Evolutionary conservation across 2,797 vertebrate genomes (phyloP).

Genomic region (Semotilus atromaculatus): DNA sequence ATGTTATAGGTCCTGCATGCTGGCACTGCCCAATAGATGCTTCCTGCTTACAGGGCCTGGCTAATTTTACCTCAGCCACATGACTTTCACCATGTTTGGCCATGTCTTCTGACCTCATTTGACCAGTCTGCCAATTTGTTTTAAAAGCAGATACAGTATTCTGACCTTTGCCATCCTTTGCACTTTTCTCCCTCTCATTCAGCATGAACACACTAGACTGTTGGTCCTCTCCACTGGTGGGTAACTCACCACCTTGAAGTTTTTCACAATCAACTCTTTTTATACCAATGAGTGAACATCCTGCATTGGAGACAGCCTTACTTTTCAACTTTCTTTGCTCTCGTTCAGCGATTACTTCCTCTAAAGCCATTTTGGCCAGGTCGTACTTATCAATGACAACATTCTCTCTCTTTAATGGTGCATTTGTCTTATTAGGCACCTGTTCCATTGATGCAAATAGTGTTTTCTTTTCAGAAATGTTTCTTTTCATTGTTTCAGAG

Average conservation of each 20-base stretch:
- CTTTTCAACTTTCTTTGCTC: slow-evolving; percentile 70
- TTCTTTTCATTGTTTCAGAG: slow-evolving; percentile 75
- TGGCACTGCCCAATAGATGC: slow-evolving; percentile 49
- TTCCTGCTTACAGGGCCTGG: slow-evolving; percentile 56
- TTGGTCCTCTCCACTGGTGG: slow-evolving; percentile 46
- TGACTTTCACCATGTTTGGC: slow-evolving; percentile 59
- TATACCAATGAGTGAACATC: slow-evolving; percentile 39
- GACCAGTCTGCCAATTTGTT: slow-evolving; percentile 65
- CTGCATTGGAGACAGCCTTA: slow-evolving; percentile 35
- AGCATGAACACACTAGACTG: slow-evolving; percentile 15
- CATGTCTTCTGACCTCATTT: slow-evolving; percentile 70
- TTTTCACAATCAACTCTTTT: slow-evolving; percentile 15
- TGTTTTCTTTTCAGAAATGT: slow-evolving; percentile 72
- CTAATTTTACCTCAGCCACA: slow-evolving; percentile 56
- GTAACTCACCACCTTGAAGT: slow-evolving; percentile 29
- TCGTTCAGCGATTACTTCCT: slow-evolving; percentile 72
- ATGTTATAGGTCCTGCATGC: slow-evolving; percentile 34
- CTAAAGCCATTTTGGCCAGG: slow-evolving; percentile 77
- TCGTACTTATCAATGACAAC: slow-evolving; percentile 73
- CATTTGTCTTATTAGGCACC: slow-evolving; percentile 58
- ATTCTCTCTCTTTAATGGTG: slow-evolving; percentile 61
- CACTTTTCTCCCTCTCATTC: slow-evolving; percentile 57
- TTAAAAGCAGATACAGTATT: slow-evolving; percentile 61
- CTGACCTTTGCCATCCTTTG: slow-evolving; percentile 58
- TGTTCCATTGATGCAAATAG: slow-evolving; percentile 70